Evolutionary conservation across 2,888 invertebrate genomes (phyloP).

Genomic region (Aspidiotus rigidus): DNA sequence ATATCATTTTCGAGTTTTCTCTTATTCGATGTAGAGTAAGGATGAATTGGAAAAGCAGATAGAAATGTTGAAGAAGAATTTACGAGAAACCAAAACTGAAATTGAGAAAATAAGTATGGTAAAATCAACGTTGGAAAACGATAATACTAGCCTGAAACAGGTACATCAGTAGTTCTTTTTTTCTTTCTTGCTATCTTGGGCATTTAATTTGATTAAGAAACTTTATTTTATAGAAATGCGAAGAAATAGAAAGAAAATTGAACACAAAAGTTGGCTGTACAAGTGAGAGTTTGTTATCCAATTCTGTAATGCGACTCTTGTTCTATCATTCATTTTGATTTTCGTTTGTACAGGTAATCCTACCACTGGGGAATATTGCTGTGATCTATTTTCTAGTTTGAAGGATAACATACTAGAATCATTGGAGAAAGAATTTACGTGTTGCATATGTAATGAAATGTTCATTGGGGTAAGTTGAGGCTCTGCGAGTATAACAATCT

Average conservation of each 20-base stretch:
- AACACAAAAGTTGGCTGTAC: background rate
- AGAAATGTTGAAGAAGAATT: background rate
- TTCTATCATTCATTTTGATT: background rate
- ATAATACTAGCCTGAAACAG: background rate
- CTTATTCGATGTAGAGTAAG: background rate
- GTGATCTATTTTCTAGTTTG: background rate
- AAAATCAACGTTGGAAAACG: background rate
- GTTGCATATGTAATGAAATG: constrained; percentile 25
- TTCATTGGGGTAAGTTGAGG: constrained; percentile 13
- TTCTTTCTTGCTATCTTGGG: background rate
- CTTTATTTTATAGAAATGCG: background rate
- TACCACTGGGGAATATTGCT: background rate
- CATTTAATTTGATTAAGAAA: background rate
- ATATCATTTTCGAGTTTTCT: background rate
- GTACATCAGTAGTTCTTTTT: background rate
- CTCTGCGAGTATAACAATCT: background rate
- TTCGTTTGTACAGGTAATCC: background rate
- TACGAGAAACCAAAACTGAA: background rate
- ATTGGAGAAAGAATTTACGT: constrained; percentile 24
- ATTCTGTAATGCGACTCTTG: background rate
- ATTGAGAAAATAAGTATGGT: background rate
- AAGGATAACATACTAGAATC: constrained; percentile 7
- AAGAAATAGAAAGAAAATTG: background rate
- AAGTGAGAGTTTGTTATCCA: background rate
- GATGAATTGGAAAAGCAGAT: constrained; percentile 1